Evolutionary conservation across 2,888 invertebrate genomes (phyloP), one percentile per base, ranked within the genome.

Genomic region (Criorhina ranunculi): DNA sequence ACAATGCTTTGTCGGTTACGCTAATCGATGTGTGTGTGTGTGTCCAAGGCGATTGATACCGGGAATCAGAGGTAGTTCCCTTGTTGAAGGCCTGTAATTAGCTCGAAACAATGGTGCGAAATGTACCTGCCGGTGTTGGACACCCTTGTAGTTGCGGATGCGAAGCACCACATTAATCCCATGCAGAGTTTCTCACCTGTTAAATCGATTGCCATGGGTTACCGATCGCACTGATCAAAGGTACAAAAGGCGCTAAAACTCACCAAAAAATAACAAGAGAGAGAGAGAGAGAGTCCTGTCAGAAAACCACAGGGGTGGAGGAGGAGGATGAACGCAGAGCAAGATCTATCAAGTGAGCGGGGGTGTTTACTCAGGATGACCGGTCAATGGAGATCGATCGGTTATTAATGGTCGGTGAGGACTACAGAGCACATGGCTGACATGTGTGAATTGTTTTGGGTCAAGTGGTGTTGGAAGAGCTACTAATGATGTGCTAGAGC

Each of bases 361-460:
- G 76, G 85, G 85, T 85, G 85, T 80, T 76, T 70, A 69, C 55
- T 75, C 83, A 69, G 59, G 85, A 80, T 53, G 69, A 76, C 73
- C 69, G 69, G 59, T 80, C 59, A 85, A 85, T 85, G 85, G 62
- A 85, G 85, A 85, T 85, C 85, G 85, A 85, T 85, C 70, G 85
- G 80, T 85, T 85, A 85, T 80, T 85, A 85, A 85, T 85, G 80
- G 57, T 59, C 8, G 62, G 46, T 53, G 53, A 37, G 19, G 35
- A 31, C 5, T 15, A 0, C 1, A 12, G 55, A 66, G 78, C 75
- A 70, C 80, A 69, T 69, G 75, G 75, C 69, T 70, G 44, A 70
- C 85, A 85, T 85, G 85, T 85, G 85, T 85, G 80, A 85, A 85
- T 85, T 85, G 85, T 80, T 85, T 80, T 76, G 64, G 80, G 80